phyloP scores from a whole-genome alignment of 1,140 invertebrate species.

The Drusus annulatus region DNA sequence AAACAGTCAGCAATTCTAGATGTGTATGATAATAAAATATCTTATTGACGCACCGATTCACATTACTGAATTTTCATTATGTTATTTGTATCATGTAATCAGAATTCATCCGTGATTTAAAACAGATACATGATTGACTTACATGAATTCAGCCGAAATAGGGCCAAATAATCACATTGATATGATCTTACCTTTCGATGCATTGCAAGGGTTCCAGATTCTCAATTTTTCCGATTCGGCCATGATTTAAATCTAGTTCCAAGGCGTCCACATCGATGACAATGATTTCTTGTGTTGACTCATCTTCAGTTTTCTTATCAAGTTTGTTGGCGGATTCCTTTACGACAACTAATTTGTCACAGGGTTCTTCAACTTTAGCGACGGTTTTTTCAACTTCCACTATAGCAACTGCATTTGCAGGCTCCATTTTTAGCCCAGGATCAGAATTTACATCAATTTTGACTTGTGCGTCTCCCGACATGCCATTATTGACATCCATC shows the following conservation, averaged over 20 bases:
- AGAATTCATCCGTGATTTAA: no score
- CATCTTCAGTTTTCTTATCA: constrained; percentile 1
- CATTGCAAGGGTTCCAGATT: constrained; percentile 83
- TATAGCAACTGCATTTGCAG: not conserved
- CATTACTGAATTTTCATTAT: no score
- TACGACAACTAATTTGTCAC: constrained; percentile 11
- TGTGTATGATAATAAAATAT: no score
- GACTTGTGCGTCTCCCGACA: constrained; percentile 20
- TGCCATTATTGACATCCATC: not conserved
- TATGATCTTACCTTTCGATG: constrained; percentile 75
- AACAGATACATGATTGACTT: no score
- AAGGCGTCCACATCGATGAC: constrained; percentile 66
- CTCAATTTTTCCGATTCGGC: constrained; percentile 85
- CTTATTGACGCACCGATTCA: no score
- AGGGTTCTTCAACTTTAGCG: not conserved
- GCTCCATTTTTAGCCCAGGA: constrained; percentile 2
- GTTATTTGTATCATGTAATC: no score
- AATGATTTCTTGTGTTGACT: constrained; percentile 63
- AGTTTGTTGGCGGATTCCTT: not conserved
- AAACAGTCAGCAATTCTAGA: no score
- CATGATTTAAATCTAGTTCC: constrained; percentile 89
- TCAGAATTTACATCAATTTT: constrained; percentile 3
- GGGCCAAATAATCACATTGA: no score
- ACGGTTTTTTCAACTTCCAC: not conserved
- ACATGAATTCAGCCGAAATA: no score